A percentile compares a stretch with the other conserved stretches of the same genome.
Conservation (phyloP, 2,113 vertebrate species). For the Pycnonotus jocosus region DNA sequence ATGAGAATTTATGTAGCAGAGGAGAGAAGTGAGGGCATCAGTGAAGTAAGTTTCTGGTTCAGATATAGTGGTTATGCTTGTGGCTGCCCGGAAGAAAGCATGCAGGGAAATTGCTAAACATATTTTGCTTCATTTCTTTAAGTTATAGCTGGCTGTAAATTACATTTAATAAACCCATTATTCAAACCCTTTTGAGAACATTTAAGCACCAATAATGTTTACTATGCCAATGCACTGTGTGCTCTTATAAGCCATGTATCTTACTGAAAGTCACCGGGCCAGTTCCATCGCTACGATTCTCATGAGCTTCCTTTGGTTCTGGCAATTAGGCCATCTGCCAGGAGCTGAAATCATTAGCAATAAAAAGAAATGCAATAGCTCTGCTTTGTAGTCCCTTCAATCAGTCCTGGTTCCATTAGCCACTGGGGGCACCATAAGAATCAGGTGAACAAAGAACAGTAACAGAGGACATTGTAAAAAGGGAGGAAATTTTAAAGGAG, state of each 20-base stretch:
- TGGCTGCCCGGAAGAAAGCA: neutral
- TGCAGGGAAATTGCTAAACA: slow-evolving; percentile 4
- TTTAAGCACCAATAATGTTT: slow-evolving; percentile 59
- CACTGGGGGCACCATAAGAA: neutral
- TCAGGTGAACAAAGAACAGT: neutral
- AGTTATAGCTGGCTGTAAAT: slow-evolving; percentile 58
- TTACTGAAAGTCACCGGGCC: slow-evolving; percentile 61
- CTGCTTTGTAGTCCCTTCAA: slow-evolving; percentile 15
- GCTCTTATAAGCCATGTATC: slow-evolving; percentile 29
- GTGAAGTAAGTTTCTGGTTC: neutral
- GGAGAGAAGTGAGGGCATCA: slow-evolving; percentile 16
- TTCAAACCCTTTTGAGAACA: slow-evolving; percentile 37
- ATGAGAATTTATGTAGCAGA: neutral
- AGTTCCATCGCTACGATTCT: slow-evolving; percentile 38
- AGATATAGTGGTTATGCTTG: neutral
- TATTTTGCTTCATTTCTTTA: slow-evolving; percentile 48
- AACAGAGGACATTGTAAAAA: neutral
- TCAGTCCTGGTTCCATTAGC: neutral
- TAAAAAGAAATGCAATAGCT: slow-evolving; percentile 67
- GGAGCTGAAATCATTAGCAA: slow-evolving; percentile 64
- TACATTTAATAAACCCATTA: slow-evolving; percentile 51
- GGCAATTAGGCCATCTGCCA: slow-evolving; percentile 70
- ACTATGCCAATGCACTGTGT: slow-evolving; percentile 22
- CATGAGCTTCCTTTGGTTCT: slow-evolving; percentile 59
- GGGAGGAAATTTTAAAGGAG: neutral